A percentile compares a stretch with the other conserved stretches of the same genome.
Conservation (phyloP, 2,113 vertebrate genomes). For the Crotalus viridis region DNA sequence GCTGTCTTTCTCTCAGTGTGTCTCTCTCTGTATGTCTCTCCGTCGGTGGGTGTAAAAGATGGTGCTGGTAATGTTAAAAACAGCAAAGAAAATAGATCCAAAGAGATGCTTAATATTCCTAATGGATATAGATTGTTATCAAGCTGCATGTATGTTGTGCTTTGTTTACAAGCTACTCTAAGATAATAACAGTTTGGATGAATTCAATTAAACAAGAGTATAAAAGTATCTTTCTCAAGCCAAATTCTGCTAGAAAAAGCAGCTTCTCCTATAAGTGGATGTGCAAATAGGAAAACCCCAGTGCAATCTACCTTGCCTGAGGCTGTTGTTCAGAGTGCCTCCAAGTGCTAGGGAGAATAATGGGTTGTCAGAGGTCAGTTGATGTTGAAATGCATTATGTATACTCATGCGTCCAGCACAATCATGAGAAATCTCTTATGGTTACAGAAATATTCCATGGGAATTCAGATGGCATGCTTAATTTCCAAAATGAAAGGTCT, state of each 20-base stretch:
- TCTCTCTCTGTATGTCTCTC: too few species aligned
- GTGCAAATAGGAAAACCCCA: constrained; percentile 4
- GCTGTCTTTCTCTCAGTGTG: not conserved
- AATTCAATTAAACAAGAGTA: not conserved
- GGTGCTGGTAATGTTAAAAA: not conserved
- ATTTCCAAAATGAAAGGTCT: not conserved
- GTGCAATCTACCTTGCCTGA: not conserved
- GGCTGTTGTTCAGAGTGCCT: constrained; percentile 4
- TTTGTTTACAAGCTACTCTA: not conserved
- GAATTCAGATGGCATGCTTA: not conserved
- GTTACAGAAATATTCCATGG: not conserved
- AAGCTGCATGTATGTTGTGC: not conserved
- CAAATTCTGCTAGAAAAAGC: not conserved
- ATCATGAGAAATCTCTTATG: not conserved
- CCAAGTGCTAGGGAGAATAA: constrained; percentile 8
- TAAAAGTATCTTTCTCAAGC: not conserved
- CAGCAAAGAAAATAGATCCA: not conserved
- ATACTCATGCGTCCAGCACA: not conserved
- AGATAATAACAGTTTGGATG: not conserved
- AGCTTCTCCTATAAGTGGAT: not conserved
- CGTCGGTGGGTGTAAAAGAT: not conserved
- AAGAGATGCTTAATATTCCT: not conserved
- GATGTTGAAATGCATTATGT: not conserved
- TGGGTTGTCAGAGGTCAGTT: constrained; percentile 7
- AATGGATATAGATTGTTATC: not conserved